Base-by-base conservation (phyloP, 2,113 vertebrate genomes). In the Pogonocichla stellata region DNA sequence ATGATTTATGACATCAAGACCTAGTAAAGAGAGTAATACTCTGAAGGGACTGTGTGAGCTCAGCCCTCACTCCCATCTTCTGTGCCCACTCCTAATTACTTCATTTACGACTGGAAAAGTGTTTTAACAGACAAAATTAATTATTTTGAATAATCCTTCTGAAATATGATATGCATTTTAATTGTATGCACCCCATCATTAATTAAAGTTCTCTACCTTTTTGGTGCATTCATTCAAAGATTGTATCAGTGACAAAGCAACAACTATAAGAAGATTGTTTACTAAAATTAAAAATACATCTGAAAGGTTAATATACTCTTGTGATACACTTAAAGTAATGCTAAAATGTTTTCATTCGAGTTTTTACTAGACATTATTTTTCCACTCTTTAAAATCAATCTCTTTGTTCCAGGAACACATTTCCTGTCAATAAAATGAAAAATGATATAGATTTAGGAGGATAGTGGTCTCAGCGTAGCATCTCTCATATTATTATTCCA, bases 401-500 rank as follows among this genome's bases (percentile, higher is more conserved):
- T 98, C 98, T 98, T 97, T 97, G 97, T 97, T 98, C 92, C 93
- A 97, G 92, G 78, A 92, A 97, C 95, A 97, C 88, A 97, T 97
- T 95, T 97, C 92, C 97, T 98, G 98, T 99, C 98, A 98, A 98
- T 98, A 98, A 97, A 98, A 98, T 98, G 98, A 98, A 98, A 98
- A 98, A 98, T 98, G 97, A 98, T 98, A 98, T 95, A 97, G 97
- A 98, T 98, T 98, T 97, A 97, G 94, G 96, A 97, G 96, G 92
- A 98, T 96, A 97, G 97, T 96, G 96, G 97, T 98, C 97, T 98
- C 98, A 97, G 95, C 91, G 91, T 98, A 98, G 97, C 98, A 98
- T 98, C 97, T 98, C 98, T 98, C 97, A 98, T 98, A 98, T 98
- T 98, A 98, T 98, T 99, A 98, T 98, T 98, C 98, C 98, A 98